Percentiles rank a stretch among this genome's conserved stretches.
These are phyloP conservation scores for Listrodromus nycthemerus DNA, from an alignment of 2,888 invertebrate species.

Conservation along the genomic window DNA sequence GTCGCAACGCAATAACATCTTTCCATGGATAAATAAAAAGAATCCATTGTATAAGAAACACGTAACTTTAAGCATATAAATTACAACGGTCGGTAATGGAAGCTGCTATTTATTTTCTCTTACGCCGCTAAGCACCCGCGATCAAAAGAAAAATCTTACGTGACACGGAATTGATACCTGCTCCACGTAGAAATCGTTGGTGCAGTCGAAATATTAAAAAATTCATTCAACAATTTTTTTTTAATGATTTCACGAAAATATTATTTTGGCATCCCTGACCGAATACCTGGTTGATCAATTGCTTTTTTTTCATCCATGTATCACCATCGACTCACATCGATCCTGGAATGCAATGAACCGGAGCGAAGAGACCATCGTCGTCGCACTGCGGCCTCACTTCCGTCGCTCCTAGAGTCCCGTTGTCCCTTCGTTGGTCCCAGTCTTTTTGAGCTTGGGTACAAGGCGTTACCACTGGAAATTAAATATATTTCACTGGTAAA, in stretches of 20 bases:
- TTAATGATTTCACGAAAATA: too few species aligned
- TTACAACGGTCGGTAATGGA: too few species aligned
- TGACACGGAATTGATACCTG: too few species aligned
- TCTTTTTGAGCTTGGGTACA: conserved; percentile 82
- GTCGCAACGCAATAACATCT: conserved; percentile 89
- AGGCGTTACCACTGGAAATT: conserved; percentile 71
- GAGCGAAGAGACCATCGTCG: conserved; percentile 87
- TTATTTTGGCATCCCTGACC: too few species aligned
- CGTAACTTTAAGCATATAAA: neutral
- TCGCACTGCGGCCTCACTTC: conserved; percentile 88
- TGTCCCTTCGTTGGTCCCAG: conserved; percentile 85
- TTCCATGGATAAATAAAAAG: conserved; percentile 37
- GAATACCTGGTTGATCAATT: too few species aligned
- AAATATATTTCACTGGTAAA: neutral
- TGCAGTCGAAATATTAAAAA: too few species aligned
- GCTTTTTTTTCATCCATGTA: too few species aligned
- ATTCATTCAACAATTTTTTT: too few species aligned
- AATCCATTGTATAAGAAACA: neutral
- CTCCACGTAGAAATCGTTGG: too few species aligned
- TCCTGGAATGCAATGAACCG: conserved; percentile 88
- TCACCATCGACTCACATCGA: conserved; percentile 87
- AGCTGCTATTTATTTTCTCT: too few species aligned
- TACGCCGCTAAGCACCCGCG: too few species aligned
- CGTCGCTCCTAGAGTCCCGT: conserved; percentile 86
- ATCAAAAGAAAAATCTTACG: too few species aligned